phyloP scores from a whole-genome alignment of 2,888 invertebrate genomes.

The Margaritifera margaritifera region DNA sequence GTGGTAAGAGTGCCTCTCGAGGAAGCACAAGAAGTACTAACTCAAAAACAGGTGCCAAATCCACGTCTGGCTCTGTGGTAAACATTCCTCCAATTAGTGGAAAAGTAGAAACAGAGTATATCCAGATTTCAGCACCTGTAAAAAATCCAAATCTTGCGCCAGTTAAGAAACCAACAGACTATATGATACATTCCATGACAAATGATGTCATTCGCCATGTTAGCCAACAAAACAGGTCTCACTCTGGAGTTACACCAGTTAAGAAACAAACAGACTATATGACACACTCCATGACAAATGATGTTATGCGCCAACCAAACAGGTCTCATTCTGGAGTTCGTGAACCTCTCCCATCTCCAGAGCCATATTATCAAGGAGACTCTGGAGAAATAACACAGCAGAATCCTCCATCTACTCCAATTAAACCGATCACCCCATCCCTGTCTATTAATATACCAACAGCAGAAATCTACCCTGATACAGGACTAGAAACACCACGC shows the following conservation, averaged over 20 bases:
- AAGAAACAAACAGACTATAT: slow-evolving; percentile 2
- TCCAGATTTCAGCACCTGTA: slow-evolving; percentile 60
- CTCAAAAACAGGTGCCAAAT: slow-evolving; percentile 18
- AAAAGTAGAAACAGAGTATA: slow-evolving; percentile 53
- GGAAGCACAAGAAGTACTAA: no score
- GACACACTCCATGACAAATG: slow-evolving; percentile 8
- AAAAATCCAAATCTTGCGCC: slow-evolving; percentile 39
- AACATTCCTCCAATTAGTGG: slow-evolving; percentile 12
- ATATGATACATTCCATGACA: slow-evolving; percentile 21
- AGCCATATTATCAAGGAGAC: slow-evolving; percentile 23
- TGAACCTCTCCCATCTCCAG: slow-evolving; percentile 46
- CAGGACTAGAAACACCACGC: slow-evolving; percentile 44
- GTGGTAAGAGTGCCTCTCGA: no score
- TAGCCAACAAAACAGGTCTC: slow-evolving; percentile 19
- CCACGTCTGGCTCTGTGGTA: slow-evolving; percentile 1
- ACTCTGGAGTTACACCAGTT: neutral
- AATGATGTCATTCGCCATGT: slow-evolving; percentile 31
- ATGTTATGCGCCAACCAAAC: slow-evolving; percentile 9
- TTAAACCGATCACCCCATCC: slow-evolving; percentile 27
- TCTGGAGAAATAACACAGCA: slow-evolving; percentile 1
- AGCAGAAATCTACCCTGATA: slow-evolving; percentile 54
- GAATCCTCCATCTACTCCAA: slow-evolving; percentile 14
- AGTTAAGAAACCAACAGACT: slow-evolving; percentile 28
- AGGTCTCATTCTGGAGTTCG: slow-evolving; percentile 30
- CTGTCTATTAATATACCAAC: slow-evolving; percentile 62